phyloP scores from a whole-genome alignment of 2,797 vertebrate genomes.

The Leptodactylus fallax region DNA sequence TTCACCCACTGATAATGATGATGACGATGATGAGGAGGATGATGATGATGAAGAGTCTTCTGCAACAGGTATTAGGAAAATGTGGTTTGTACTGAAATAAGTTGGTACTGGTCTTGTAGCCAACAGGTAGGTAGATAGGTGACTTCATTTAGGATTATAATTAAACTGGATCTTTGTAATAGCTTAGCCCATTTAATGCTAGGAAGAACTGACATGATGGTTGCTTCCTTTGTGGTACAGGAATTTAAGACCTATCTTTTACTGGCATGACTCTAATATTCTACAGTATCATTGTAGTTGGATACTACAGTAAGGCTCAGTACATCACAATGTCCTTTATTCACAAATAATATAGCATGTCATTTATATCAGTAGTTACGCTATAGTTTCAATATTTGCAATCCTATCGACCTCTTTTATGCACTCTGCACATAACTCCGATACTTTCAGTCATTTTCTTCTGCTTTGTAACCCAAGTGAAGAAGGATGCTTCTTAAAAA shows the following conservation, averaged over 20 bases:
- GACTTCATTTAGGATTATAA: not conserved
- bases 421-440: not conserved
- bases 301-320: not conserved
- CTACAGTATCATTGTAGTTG: not conserved
- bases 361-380: not conserved
- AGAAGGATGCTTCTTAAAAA: too few species aligned
- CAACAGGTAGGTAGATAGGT: slow-evolving; percentile 39
- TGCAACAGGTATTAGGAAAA: slow-evolving; percentile 79
- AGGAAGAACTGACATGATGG: slow-evolving; percentile 38
- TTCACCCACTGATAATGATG: slow-evolving; percentile 93
- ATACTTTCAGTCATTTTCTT: too few species aligned
- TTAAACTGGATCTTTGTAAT: not conserved
- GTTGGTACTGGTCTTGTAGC: slow-evolving; percentile 9
- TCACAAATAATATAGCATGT: too few species aligned
- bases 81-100: slow-evolving; percentile 42
- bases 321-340: not conserved
- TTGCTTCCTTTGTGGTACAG: slow-evolving; percentile 29
- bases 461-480: too few species aligned
- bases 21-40: slow-evolving; percentile 79
- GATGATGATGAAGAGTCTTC: slow-evolving; percentile 81
- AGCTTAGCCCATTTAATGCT: slow-evolving; percentile 1
- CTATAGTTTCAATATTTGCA: too few species aligned
- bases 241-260: not conserved
- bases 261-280: slow-evolving; percentile 4
- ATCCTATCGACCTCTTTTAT: not conserved